Evolutionary conservation across 2,797 vertebrate genomes (phyloP).

Genomic region (Phoebastria nigripes): DNA sequence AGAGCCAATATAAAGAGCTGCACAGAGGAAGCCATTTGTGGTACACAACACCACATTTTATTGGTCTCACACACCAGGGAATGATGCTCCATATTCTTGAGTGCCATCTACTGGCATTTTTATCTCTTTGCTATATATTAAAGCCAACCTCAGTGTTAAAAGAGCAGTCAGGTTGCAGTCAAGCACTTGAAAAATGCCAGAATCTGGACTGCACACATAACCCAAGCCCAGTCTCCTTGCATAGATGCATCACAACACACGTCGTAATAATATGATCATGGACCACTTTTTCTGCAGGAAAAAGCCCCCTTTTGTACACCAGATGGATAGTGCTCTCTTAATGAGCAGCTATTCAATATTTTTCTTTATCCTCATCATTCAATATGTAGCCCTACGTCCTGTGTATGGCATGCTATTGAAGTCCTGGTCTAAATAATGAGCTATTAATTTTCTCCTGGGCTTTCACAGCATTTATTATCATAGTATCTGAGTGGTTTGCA

Average conservation of each 20-base stretch:
- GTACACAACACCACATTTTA: neutral
- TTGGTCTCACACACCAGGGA: neutral
- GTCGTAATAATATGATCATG: neutral
- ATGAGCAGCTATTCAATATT: constrained; percentile 63
- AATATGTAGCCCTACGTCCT: constrained; percentile 29
- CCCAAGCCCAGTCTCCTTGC: neutral
- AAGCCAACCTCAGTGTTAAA: neutral
- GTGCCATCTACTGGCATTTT: constrained; percentile 64
- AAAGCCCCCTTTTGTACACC: neutral
- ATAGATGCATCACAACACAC: neutral
- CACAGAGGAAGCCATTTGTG: constrained; percentile 43
- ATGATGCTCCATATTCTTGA: constrained; percentile 39
- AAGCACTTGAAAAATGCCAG: constrained; percentile 31
- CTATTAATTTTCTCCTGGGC: constrained; percentile 67
- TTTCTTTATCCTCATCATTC: constrained; percentile 61
- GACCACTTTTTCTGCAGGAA: neutral
- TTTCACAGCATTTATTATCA: constrained; percentile 58
- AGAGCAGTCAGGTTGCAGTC: neutral
- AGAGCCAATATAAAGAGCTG: neutral
- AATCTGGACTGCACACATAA: neutral
- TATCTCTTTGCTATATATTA: neutral
- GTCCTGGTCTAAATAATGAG: constrained; percentile 57
- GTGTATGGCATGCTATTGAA: constrained; percentile 36
- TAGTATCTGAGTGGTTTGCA: constrained; percentile 30
- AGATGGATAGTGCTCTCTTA: constrained; percentile 48